phyloP scores from a whole-genome alignment of 2,797 vertebrate species.

The Lithobates sylvaticus region DNA sequence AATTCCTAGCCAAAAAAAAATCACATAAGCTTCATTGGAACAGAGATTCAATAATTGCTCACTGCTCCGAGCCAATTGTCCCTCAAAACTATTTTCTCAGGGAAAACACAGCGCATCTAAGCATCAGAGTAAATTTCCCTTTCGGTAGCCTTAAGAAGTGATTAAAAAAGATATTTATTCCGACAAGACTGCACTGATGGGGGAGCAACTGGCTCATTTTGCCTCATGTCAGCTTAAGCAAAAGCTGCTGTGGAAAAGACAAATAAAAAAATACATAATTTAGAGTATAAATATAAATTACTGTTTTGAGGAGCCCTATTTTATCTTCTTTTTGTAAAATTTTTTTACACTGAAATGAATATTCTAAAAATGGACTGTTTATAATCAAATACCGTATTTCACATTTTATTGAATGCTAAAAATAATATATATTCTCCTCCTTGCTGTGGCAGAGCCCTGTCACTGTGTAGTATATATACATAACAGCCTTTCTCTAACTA shows the following conservation, averaged over 20 bases:
- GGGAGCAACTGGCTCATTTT: conserved; percentile 28
- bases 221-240: conserved; percentile 33
- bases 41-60: conserved; percentile 54
- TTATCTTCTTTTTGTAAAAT: too few relatives aligned
- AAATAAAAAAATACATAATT: neutral
- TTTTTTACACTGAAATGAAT: too few relatives aligned
- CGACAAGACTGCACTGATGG: conserved; percentile 18
- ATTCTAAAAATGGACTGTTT: too few relatives aligned
- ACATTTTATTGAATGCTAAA: too few relatives aligned
- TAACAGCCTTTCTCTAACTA: too few relatives aligned
- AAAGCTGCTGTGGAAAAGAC: neutral
- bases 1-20: conserved; percentile 32
- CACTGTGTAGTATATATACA: too few relatives aligned
- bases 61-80: conserved; percentile 51
- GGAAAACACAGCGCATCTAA: conserved; percentile 41
- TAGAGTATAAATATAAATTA: too few relatives aligned
- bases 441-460: too few relatives aligned
- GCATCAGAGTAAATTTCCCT: conserved; percentile 42
- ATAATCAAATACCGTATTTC: too few relatives aligned
- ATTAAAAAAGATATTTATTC: conserved; percentile 51
- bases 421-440: too few relatives aligned
- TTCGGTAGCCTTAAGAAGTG: conserved; percentile 34
- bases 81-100: conserved; percentile 48
- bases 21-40: conserved; percentile 43
- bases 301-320: too few relatives aligned